phyloP scores from a whole-genome alignment of 2,113 vertebrate genomes.

The Meriones unguiculatus region DNA sequence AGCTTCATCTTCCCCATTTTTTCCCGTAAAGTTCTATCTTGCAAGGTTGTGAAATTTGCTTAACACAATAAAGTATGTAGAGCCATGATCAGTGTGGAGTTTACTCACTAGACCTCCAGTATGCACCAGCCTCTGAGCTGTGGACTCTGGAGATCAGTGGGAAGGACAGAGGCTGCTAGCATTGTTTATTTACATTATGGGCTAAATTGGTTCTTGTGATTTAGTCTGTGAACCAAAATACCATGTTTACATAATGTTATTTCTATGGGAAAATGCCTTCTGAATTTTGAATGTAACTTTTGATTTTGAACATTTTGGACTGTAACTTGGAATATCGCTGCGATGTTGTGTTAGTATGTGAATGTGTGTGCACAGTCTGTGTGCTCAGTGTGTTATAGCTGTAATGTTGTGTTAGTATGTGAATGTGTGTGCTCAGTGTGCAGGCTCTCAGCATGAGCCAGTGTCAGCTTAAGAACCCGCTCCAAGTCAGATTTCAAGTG shows the following conservation, averaged over 20 bases:
- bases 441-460: not conserved
- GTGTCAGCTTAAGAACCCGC: not conserved
- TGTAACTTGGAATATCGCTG: not conserved
- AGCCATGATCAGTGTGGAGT: not conserved
- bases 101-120: too few species aligned
- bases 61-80: not conserved
- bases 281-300: slow-evolving; percentile 37
- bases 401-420: not conserved
- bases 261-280: slow-evolving; percentile 38
- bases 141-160: not conserved
- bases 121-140: not conserved
- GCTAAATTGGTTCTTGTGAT: slow-evolving; percentile 28
- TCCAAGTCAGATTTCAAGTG: slow-evolving; percentile 14
- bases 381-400: not conserved
- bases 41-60: slow-evolving; percentile 4
- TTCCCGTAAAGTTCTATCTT: not conserved
- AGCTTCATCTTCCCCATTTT: not conserved
- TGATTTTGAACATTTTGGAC: slow-evolving; percentile 9
- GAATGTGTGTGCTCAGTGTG: not conserved
- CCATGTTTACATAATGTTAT: slow-evolving; percentile 29
- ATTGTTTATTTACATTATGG: slow-evolving; percentile 9
- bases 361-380: not conserved
- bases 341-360: not conserved
- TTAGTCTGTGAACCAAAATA: slow-evolving; percentile 44
- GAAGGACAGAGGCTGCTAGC: not conserved